phyloP scores from a whole-genome alignment of 2,888 invertebrate species.

The Orthosia cruda region DNA sequence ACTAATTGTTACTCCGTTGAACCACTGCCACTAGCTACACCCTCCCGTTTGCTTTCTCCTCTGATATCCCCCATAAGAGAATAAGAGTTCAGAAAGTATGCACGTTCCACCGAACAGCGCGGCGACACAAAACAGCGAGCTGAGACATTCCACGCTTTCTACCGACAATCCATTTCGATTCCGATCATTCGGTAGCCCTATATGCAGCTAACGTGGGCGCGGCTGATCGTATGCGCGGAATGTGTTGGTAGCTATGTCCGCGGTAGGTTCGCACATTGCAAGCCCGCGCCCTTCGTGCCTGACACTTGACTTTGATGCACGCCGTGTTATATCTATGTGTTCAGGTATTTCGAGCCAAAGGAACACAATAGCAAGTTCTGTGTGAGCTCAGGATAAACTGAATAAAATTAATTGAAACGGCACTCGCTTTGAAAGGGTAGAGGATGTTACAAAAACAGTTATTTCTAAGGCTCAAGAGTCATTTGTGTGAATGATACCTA shows the following conservation, averaged over 20 bases:
- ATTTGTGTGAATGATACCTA: background rate
- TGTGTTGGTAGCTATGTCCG: slow-evolving; percentile 64
- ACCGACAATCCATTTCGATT: slow-evolving; percentile 53
- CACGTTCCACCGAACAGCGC: slow-evolving; percentile 28
- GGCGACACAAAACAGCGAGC: slow-evolving; percentile 15
- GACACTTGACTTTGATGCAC: slow-evolving; percentile 70
- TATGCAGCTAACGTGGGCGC: slow-evolving; percentile 69
- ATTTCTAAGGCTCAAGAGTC: background rate
- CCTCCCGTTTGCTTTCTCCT: slow-evolving; percentile 6
- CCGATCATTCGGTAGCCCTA: slow-evolving; percentile 59
- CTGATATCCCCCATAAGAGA: slow-evolving; percentile 16
- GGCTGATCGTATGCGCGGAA: slow-evolving; percentile 77
- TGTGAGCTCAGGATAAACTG: background rate
- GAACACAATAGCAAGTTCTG: background rate
- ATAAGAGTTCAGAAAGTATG: slow-evolving; percentile 21
- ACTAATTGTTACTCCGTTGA: background rate
- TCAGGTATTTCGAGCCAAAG: slow-evolving; percentile 12
- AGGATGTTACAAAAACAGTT: background rate
- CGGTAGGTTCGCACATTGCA: slow-evolving; percentile 71
- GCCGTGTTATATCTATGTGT: slow-evolving; percentile 7
- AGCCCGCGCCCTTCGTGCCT: slow-evolving; percentile 65
- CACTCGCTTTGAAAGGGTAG: background rate
- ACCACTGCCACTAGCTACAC: slow-evolving; percentile 1
- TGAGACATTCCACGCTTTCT: slow-evolving; percentile 52
- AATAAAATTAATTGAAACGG: background rate